phyloP scores from a whole-genome alignment of 2,888 invertebrate genomes.

The Neoscelio sp. region DNA sequence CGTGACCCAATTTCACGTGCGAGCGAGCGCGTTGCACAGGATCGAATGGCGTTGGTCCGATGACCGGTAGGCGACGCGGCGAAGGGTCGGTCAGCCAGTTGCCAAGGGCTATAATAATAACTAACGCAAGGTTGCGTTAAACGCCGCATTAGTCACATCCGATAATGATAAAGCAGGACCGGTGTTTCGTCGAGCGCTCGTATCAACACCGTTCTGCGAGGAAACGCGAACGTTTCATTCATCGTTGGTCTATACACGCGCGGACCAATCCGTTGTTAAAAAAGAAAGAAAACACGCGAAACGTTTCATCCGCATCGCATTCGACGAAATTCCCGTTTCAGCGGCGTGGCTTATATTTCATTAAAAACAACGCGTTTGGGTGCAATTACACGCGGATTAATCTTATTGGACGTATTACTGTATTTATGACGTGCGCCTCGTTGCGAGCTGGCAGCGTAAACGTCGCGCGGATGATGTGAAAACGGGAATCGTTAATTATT shows the following conservation, averaged over 20 bases:
- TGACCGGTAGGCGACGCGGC: constrained; percentile 61
- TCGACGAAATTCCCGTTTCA: no score
- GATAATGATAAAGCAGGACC: constrained; percentile 78
- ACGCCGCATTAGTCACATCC: constrained; percentile 79
- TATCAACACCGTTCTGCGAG: constrained; percentile 66
- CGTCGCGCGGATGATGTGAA: not conserved
- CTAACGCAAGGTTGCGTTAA: constrained; percentile 78
- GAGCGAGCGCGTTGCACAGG: constrained; percentile 56
- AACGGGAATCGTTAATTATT: no score
- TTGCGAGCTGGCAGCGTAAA: no score
- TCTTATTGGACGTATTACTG: not conserved
- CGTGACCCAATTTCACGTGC: constrained; percentile 67
- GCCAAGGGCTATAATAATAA: constrained; percentile 79
- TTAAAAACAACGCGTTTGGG: constrained; percentile 11
- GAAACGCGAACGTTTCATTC: constrained; percentile 28
- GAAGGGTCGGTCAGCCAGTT: constrained; percentile 66
- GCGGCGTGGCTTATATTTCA: not conserved
- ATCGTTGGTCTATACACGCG: constrained; percentile 18
- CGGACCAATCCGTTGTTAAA: not conserved
- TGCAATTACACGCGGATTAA: constrained; percentile 10
- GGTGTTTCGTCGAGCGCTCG: constrained; percentile 71
- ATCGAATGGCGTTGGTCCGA: constrained; percentile 66
- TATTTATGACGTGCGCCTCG: no score
- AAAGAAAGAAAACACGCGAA: no score
- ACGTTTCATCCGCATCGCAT: not conserved